Evolutionary conservation across 2,113 vertebrate species (phyloP).

Genomic region (Rissa tridactyla): DNA sequence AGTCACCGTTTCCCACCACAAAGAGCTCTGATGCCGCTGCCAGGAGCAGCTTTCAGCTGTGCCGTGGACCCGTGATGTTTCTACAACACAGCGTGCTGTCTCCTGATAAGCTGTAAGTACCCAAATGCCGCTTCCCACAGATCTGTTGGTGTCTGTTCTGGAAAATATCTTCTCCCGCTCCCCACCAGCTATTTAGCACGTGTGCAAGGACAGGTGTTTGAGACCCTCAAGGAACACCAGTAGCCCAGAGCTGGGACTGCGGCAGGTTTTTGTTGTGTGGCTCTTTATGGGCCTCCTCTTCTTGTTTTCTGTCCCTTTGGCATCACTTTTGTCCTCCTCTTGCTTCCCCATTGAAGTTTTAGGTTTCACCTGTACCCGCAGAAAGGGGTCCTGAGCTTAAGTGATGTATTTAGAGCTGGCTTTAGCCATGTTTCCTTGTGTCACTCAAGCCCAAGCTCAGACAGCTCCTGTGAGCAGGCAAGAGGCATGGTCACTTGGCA

Average conservation of each 20-base stretch:
- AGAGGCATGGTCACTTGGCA: neutral
- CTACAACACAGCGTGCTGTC: fast-evolving
- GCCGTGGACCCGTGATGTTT: fast-evolving
- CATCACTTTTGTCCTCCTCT: neutral
- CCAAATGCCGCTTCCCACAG: fast-evolving
- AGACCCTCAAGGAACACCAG: fast-evolving
- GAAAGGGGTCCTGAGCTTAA: neutral
- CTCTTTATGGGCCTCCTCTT: neutral
- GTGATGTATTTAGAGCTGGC: neutral
- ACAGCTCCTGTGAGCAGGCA: neutral
- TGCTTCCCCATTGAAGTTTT: neutral
- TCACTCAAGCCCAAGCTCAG: neutral
- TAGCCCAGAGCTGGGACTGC: neutral
- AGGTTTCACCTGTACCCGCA: neutral
- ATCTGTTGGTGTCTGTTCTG: neutral
- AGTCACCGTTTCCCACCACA: fast-evolving
- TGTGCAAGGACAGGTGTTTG: too few species aligned
- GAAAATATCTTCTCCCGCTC: neutral
- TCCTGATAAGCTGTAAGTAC: neutral
- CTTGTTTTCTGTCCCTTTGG: neutral
- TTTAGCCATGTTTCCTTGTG: neutral
- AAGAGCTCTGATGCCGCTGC: neutral
- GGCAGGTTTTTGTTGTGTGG: neutral
- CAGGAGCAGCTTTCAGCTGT: neutral
- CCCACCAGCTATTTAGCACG: neutral